Percentiles rank a stretch among this genome's conserved stretches.
Evolutionary conservation across 2,797 vertebrate genomes (phyloP).

Genomic region (Capromys pilorides): DNA sequence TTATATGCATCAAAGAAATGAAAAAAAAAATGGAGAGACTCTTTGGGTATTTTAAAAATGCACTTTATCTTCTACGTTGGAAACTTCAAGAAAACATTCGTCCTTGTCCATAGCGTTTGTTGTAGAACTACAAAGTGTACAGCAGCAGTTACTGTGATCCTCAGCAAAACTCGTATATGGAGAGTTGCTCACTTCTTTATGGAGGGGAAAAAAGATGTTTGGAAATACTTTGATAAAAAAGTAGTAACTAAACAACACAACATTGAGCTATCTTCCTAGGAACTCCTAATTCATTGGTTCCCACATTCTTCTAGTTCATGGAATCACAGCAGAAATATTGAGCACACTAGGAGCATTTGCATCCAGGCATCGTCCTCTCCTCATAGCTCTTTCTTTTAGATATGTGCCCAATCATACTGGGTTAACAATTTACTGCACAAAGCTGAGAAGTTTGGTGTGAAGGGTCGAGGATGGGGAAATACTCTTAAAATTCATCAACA

Average conservation of each 20-base stretch:
- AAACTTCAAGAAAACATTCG: slow-evolving; percentile 69
- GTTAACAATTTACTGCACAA: neutral
- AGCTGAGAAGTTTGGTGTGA: neutral
- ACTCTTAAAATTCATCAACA: neutral
- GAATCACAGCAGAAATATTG: neutral
- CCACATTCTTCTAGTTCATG: neutral
- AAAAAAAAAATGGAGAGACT: slow-evolving; percentile 27
- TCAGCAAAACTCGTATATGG: neutral
- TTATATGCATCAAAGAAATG: slow-evolving; percentile 75
- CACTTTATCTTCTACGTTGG: slow-evolving; percentile 68
- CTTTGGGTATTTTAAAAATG: slow-evolving; percentile 74
- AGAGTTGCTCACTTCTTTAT: neutral
- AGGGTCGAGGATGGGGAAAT: neutral
- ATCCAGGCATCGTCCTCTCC: neutral
- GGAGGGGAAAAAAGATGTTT: neutral
- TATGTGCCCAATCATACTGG: neutral
- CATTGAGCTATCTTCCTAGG: neutral
- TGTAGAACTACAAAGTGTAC: slow-evolving; percentile 26
- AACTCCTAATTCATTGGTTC: neutral
- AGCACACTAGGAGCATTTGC: neutral
- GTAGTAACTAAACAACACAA: neutral
- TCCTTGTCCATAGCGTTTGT: slow-evolving; percentile 30
- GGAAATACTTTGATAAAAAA: neutral
- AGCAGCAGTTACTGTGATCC: slow-evolving; percentile 24
- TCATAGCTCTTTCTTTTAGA: neutral